Evolutionary conservation across 1,140 invertebrate species (phyloP), one percentile per base, ranked within the genome.

Genomic region (Pogonomyrmex californicus): DNA sequence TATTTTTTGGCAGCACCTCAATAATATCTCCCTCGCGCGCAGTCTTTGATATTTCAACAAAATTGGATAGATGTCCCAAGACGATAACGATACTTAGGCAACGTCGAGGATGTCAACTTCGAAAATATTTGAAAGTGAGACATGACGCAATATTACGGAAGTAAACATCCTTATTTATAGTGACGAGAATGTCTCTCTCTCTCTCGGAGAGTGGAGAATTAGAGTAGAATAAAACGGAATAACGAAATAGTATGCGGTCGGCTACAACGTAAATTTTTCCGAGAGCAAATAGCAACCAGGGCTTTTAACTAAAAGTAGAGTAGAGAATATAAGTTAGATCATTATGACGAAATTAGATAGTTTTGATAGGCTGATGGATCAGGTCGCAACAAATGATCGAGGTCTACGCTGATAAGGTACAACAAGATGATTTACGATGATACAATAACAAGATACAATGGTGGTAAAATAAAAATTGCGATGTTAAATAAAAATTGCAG

Each of bases 161-260:
- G 65, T 68, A 49, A 68, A 49, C 65, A 68, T 68, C 12, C 65
- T 68, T 68, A 68, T 68, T 68, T 68, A 68, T 68, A 68, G 65
- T 33, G 41, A n/a, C 65, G 65, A 47, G 41, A 68, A 23, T 23
- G 23, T 23, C 23, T 23, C 23, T 23, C 23, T 23, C 23, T 23
- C 23, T 23, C 23, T 23, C 23, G 23, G 23, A 68, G 65, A 68
- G 41, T 44, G 38, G 65, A 66, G 38, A 66, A 66, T 66, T 47
- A 23, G 65, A 68, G 41, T 68, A 6, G 33, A 71, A 36, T 71
- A 54, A 71, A 36, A 54, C 23, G 10, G 36, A 23, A 56, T 41
- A 73, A 14, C 54, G 23, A 23, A 23, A 23, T 23, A 23, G 54
- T 56, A 23, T 14, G 70, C 38, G 17, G 51, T 49, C n/a, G 38